phyloP scores from a whole-genome alignment of 2,797 vertebrate genomes.

The Cyprinella venusta region DNA sequence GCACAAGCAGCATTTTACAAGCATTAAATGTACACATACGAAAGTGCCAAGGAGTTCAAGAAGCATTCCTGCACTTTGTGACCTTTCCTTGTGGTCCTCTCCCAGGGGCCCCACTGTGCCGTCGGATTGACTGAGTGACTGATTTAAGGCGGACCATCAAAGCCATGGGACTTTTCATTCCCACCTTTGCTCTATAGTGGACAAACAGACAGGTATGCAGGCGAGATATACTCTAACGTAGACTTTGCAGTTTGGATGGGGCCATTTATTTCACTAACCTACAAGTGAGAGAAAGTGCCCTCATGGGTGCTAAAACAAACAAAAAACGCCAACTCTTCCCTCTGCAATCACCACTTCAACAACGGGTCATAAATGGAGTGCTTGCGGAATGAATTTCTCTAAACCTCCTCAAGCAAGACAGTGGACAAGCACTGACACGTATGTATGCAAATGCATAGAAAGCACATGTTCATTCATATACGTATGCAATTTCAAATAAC shows the following conservation, averaged over 20 bases:
- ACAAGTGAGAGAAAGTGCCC: constrained; percentile 1
- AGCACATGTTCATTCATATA: neutral
- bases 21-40: constrained; percentile 19
- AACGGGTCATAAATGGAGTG: constrained; percentile 12
- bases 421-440: constrained; percentile 8
- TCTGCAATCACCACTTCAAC: constrained; percentile 31
- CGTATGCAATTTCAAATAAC: neutral
- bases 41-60: constrained; percentile 48
- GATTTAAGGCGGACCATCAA: constrained; percentile 43
- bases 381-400: constrained; percentile 1
- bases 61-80: constrained; percentile 68
- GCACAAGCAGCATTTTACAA: constrained; percentile 39
- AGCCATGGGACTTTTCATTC: constrained; percentile 19
- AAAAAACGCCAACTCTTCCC: neutral
- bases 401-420: neutral
- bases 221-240: constrained; percentile 33
- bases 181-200: neutral
- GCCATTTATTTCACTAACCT: constrained; percentile 3
- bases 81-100: constrained; percentile 64
- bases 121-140: constrained; percentile 43
- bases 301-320: neutral
- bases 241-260: constrained; percentile 42
- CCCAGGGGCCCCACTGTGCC: constrained; percentile 53
- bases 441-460: neutral
- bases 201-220: constrained; percentile 34